Conservation (phyloP, 2,113 vertebrate species). For the Peromyscus californicus region DNA sequence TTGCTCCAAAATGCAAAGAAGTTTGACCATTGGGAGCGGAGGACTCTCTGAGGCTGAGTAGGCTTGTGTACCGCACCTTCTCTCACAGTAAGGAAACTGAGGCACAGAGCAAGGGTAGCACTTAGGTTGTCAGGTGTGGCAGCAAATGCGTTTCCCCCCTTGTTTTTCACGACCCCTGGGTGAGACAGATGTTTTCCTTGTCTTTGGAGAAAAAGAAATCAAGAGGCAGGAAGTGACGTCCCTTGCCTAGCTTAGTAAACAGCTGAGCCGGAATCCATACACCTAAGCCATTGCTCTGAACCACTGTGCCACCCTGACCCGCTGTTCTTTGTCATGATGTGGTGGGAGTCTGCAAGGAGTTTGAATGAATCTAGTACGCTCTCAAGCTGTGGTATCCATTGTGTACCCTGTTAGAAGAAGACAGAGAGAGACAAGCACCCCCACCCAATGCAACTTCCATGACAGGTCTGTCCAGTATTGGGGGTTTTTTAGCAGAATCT, state of each 20-base stretch:
- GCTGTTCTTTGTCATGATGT: not conserved
- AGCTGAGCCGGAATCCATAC: not conserved
- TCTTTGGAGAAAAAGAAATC: not conserved
- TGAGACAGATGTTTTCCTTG: not conserved
- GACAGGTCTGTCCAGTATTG: not conserved
- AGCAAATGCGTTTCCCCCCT: not conserved
- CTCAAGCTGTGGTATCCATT: not conserved
- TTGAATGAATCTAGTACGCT: not conserved
- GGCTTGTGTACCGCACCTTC: fast-evolving
- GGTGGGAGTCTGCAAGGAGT: not conserved
- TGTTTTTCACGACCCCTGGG: not conserved
- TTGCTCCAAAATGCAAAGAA: not conserved
- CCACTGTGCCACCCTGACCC: not conserved
- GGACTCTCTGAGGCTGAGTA: not conserved
- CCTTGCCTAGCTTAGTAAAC: not conserved
- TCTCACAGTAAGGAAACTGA: slow-evolving; percentile 28
- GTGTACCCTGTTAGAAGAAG: not conserved
- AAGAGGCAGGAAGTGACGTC: slow-evolving; percentile 1
- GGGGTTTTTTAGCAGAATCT: slow-evolving; percentile 7
- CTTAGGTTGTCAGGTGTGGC: not conserved
- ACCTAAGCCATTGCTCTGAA: not conserved
- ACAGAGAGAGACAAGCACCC: not conserved
- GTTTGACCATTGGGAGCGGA: not conserved
- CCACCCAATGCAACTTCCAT: not conserved
- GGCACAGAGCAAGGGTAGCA: not conserved